Conservation (phyloP, 2,888 invertebrate genomes). For the Platycheirus rosarum region DNA sequence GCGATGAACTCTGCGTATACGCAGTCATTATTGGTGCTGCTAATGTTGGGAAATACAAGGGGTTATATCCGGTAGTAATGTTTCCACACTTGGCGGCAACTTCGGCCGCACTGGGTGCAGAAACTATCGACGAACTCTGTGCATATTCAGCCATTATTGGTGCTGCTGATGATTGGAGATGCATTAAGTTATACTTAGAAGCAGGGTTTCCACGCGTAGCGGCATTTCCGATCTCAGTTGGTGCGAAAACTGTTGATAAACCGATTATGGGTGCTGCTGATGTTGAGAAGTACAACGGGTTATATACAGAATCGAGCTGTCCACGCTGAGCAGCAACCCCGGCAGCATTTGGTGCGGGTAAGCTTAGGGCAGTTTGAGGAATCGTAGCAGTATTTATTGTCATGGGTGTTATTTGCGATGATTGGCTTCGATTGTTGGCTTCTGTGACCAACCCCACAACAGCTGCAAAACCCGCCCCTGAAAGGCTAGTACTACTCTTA, state of each 20-base stretch:
- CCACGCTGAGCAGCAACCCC: constrained; percentile 7
- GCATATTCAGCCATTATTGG: not conserved
- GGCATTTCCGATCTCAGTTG: no score
- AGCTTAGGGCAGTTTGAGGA: not conserved
- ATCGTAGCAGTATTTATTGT: not conserved
- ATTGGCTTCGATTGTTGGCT: constrained; percentile 15
- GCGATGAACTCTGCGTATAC: not conserved
- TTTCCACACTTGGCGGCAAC: not conserved
- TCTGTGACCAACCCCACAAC: constrained; percentile 1
- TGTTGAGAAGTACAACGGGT: not conserved
- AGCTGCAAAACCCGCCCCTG: constrained; percentile 8
- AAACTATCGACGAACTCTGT: not conserved
- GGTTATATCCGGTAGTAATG: not conserved
- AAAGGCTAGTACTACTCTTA: constrained; percentile 10
- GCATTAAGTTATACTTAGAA: no score
- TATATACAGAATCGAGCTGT: not conserved
- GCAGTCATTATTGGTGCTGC: not conserved
- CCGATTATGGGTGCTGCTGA: not conserved
- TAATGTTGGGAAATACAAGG: not conserved
- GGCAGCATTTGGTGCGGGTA: not conserved
- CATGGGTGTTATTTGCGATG: not conserved
- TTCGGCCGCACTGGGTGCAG: constrained; percentile 1
- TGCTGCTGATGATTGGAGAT: not conserved
- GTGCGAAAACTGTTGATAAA: no score
- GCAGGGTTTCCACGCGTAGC: no score